Evolutionary conservation across 2,113 vertebrate genomes (phyloP).

Genomic region (Euleptes europaea): DNA sequence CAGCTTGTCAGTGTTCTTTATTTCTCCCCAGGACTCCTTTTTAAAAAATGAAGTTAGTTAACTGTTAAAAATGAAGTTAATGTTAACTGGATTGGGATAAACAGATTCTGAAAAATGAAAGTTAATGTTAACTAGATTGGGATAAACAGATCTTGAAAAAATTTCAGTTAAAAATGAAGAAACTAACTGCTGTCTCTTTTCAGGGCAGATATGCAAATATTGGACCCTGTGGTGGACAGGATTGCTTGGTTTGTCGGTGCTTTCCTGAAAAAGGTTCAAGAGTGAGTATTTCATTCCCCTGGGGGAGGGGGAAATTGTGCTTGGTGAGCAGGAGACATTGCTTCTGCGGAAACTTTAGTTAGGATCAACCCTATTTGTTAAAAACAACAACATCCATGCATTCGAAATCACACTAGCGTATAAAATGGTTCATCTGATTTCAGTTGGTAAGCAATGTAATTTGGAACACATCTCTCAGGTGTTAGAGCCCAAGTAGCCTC

Average conservation of each 20-base stretch:
- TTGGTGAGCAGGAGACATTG: too few species aligned
- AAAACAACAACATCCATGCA: background rate
- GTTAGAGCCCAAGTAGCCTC: too few species aligned
- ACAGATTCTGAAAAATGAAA: too few species aligned
- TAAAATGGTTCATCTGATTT: background rate
- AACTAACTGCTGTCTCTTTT: conserved; percentile 21
- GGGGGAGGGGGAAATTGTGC: background rate
- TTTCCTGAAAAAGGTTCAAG: conserved; percentile 82
- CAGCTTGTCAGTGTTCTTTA: background rate
- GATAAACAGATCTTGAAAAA: background rate
- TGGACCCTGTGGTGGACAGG: conserved; percentile 76
- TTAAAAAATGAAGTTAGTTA: background rate
- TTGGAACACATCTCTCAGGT: background rate
- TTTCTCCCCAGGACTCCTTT: background rate
- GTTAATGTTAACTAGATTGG: background rate
- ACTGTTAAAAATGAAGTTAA: too few species aligned
- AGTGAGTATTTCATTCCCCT: conserved; percentile 68
- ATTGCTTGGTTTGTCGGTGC: conserved; percentile 81
- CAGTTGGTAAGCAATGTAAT: too few species aligned
- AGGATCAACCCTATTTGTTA: too few species aligned
- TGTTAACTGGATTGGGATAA: background rate
- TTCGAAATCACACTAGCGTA: background rate
- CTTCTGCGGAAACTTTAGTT: background rate
- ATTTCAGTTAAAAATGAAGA: background rate
- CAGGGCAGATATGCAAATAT: conserved; percentile 64